Base-by-base conservation (phyloP, 2,113 vertebrate species). In the Emydura subglobosa region DNA sequence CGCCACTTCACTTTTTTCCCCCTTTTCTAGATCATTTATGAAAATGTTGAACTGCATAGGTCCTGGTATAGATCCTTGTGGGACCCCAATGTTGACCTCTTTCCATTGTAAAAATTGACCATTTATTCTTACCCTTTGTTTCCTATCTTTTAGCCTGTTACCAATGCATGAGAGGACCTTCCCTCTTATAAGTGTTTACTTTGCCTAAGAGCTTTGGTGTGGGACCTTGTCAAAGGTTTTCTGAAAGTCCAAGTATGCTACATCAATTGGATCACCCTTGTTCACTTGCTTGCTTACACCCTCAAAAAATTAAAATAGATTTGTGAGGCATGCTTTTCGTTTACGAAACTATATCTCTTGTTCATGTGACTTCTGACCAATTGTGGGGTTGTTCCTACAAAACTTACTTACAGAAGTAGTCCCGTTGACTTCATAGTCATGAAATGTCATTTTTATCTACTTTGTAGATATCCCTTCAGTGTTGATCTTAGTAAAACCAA, bases 321-420 rank as follows among this genome's bases (percentile, higher is more conserved):
- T 39, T 19, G 34, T 19, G 19, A 72, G n/a, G 34, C 65, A 72
- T 72, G 34, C 8, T 39, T 72, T 72, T 17, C 34, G 8, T 72
- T 72, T 72, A 72, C n/a, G n/a, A 68, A 72, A 78, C 84, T 88
- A 42, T 91, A 78, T 13, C 79, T 96, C 76, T 88, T 95, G 95
- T 93, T 95, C 96, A 93, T 89, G 84, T 50, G n/a, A 89, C 86
- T 94, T 65, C 88, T 91, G 81, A 11, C 83, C 95, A 94, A 96
- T 94, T 94, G 79, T 92, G 84, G 90, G 55, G 90, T 88, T 86
- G 54, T 79, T 95, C 85, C 78, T 31, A 47, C 50, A 72, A 91
- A 82, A 88, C 91, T 27, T 47, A 42, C 25, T 44, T 19, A 29
- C 91, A 96, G 85, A 82, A 95, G 61, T 94, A 96, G 94, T 96